phyloP scores from a whole-genome alignment of 2,797 vertebrate genomes.

The Falco columbarius region DNA sequence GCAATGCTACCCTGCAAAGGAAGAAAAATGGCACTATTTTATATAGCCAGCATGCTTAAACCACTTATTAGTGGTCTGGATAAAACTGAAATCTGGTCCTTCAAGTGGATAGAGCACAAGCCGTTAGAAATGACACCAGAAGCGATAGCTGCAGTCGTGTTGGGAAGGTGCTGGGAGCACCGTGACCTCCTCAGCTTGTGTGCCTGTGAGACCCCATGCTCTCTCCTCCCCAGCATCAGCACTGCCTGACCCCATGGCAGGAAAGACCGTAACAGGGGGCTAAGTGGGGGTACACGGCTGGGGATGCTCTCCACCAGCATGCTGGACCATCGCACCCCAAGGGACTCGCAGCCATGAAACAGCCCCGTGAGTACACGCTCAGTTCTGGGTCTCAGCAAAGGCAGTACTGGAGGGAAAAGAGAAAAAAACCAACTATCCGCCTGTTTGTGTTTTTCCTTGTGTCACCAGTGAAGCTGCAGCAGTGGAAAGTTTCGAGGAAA shows the following conservation, averaged over 20 bases:
- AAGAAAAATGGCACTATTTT: neutral
- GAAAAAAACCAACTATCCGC: accelerated
- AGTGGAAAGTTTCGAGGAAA: neutral
- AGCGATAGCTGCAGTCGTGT: accelerated
- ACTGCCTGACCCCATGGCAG: accelerated
- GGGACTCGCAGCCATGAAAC: neutral
- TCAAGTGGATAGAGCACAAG: accelerated
- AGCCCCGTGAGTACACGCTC: accelerated
- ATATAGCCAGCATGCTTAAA: neutral
- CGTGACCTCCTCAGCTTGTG: accelerated
- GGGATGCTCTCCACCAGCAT: neutral
- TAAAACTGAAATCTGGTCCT: neutral
- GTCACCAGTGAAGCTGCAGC: neutral
- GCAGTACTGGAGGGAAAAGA: too few relatives aligned
- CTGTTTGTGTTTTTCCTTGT: accelerated
- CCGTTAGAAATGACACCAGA: accelerated
- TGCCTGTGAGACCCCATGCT: accelerated
- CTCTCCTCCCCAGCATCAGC: too few relatives aligned
- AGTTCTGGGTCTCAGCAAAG: neutral
- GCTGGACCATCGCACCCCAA: accelerated
- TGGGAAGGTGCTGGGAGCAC: neutral
- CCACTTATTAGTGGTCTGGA: neutral
- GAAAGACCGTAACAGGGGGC: accelerated
- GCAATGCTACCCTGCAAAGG: neutral
- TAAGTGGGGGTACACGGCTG: accelerated